Evolutionary conservation across 2,113 vertebrate genomes (phyloP), one percentile per base, ranked within the genome.

Genomic region (Meleagris gallopavo): DNA sequence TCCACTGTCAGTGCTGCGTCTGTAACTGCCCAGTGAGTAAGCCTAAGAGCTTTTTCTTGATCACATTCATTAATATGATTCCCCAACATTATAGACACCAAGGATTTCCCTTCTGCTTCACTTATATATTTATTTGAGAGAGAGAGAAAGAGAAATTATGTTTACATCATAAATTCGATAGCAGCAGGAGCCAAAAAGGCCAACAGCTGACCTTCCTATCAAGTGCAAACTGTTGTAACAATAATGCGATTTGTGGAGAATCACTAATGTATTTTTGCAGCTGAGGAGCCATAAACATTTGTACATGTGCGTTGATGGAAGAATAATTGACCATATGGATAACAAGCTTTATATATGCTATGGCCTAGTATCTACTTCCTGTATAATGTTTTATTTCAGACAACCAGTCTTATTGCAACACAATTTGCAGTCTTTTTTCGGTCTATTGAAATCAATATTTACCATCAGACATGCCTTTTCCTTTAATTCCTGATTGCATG

Each of bases 401-500:
- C 75, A 92, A 40, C 62, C 54, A 71, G 62, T 79, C 54, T 30
- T 34, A 62, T 71, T 79, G 71, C 40, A 60, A 72, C 22, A 86
- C 13, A 75, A 60, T 1, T 50, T 58, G 45, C 13, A 62, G 57
- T 16, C 48, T 69, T 92, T 41, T 96, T 96, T 87, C 60, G 79
- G 17, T 86, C 19, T 83, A 82, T 77, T 86, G 6, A 34, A 74
- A 84, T 64, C 88, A 80, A 43, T 84, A 84, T 94, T 96, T 96
- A 86, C 66, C 52, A 91, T 25, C 11, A 73, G 43, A 9, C 18
- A 21, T 66, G 70, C 48, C 22, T 95, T 62, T 70, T 90, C 58
- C 36, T 95, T 97, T 97, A 64, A 62, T 61, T 92, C 41, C 79
- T 75, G 8, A 79, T 89, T 95, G 79, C n/a, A 94, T 55, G 73